A percentile compares a stretch with the other conserved stretches of the same genome.
Conservation (phyloP, 2,113 vertebrate genomes). For the Eleginops maclovinus region DNA sequence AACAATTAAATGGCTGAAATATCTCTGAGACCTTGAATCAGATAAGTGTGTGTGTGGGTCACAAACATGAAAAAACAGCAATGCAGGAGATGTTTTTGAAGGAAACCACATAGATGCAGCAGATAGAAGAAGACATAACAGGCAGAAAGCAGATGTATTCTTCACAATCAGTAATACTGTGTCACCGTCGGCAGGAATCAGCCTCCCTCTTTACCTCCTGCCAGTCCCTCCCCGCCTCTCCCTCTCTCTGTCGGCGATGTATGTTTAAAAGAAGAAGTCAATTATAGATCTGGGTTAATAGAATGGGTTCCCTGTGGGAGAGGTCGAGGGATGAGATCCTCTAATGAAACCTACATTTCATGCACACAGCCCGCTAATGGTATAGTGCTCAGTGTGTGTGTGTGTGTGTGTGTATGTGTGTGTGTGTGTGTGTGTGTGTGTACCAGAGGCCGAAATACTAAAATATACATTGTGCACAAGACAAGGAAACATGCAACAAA, state of each 20-base stretch:
- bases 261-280: slow-evolving; percentile 83
- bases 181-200: slow-evolving; percentile 22
- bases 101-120: not conserved
- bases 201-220: slow-evolving; percentile 34
- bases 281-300: slow-evolving; percentile 87
- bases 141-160: not conserved
- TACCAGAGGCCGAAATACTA: not conserved
- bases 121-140: not conserved
- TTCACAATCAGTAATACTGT: slow-evolving; percentile 11
- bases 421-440: slow-evolving; percentile 7
- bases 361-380: slow-evolving; percentile 40
- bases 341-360: slow-evolving; percentile 83
- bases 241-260: slow-evolving; percentile 46
- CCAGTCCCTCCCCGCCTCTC: slow-evolving; percentile 9
- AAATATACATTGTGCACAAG: not conserved
- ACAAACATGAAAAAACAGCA: not conserved
- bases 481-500: not conserved
- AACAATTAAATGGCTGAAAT: too few relatives aligned
- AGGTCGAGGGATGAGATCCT: slow-evolving; percentile 74
- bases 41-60: not conserved
- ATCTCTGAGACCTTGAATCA: not conserved
- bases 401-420: slow-evolving; percentile 38
- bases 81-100: slow-evolving; percentile 3
- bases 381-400: slow-evolving; percentile 38
- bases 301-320: slow-evolving; percentile 73